Base-by-base conservation (phyloP, 1,140 invertebrate species). In the Teleopsis dalmanni region DNA sequence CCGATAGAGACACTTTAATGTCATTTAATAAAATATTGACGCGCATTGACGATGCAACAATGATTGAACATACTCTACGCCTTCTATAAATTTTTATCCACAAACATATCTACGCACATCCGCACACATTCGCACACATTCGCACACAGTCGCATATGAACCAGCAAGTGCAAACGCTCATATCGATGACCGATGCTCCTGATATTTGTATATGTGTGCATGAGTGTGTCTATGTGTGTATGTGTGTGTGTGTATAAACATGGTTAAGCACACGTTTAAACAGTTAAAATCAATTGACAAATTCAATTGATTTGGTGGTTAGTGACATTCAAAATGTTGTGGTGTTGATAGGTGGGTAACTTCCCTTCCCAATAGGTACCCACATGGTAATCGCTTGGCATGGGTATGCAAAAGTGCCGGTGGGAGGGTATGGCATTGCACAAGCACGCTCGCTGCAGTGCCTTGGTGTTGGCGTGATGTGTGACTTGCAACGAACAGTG, bases 1-100 rank as follows among this genome's bases (percentile, higher is more conserved):
- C 64, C 64, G 64, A 67, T 67, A 64, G 64, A 67, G 64, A 67
- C 64, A 67, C 59, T 67, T 67, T 67, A 67, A 67, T 67, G 64
- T 67, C 64, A 67, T 67, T 67, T 67, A 67, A 67, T 67, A 67
- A 67, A 67, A 67, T 67, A 67, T 67, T 67, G 64, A 67, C 64
- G 62, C 64, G 55, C 56, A 57, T 54, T 60, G 59, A 61, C 56
- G 58, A 61, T 58, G 56, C 48, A 42, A 49, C 51, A 53, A 53
- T 53, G 51, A 53, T 50, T 27, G 47, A 53, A 57, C 50, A 57
- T 51, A 59, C 44, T 46, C 44, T 29, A 44, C 60, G 57, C 60
- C 57, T 48, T 22, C 36, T 26, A 19, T 19, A 44, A 8, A 22
- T 2, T 23, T n/a, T 21, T 31, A 14, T 36, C 9, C 2, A 22